A percentile compares a stretch with the other conserved stretches of the same genome.
Conservation (phyloP, 2,113 vertebrate genomes). For the Lonchura striata region DNA sequence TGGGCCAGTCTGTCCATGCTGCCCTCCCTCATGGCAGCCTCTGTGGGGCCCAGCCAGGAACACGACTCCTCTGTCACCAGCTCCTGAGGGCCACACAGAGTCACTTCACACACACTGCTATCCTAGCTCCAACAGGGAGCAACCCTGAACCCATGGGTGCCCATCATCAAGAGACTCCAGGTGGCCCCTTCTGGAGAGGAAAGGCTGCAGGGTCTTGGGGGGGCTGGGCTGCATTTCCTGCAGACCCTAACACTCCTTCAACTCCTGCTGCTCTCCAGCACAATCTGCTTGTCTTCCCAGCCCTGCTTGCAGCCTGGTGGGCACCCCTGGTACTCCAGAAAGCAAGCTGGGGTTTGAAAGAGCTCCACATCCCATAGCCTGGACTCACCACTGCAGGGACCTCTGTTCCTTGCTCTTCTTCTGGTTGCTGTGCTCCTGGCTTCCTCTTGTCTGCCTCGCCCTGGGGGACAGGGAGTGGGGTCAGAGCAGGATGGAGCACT, state of each 20-base stretch:
- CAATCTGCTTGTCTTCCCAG: not conserved
- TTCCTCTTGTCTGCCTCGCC: constrained; percentile 51
- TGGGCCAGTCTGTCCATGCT: constrained; percentile 51
- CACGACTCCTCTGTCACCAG: not conserved
- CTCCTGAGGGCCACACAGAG: constrained; percentile 33
- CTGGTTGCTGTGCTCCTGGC: not conserved
- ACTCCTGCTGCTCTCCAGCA: not conserved
- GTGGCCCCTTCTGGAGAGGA: not conserved
- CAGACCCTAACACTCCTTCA: not conserved
- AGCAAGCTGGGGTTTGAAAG: not conserved
- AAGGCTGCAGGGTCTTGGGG: not conserved
- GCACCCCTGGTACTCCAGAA: not conserved
- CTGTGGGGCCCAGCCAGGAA: not conserved
- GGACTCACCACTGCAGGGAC: constrained; percentile 53
- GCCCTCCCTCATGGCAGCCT: constrained; percentile 34
- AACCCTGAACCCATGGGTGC: not conserved
- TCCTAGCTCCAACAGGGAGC: not conserved
- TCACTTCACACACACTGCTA: not conserved
- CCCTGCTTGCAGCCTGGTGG: not conserved
- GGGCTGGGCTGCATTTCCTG: not conserved
- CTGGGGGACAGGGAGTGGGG: not conserved
- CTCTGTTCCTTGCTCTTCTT: constrained; percentile 50
- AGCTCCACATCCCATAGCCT: not conserved
- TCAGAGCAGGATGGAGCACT: not conserved
- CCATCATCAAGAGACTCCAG: not conserved